Evolutionary conservation across 2,888 invertebrate genomes (phyloP).

Genomic region (Drosophila kokeensis): DNA sequence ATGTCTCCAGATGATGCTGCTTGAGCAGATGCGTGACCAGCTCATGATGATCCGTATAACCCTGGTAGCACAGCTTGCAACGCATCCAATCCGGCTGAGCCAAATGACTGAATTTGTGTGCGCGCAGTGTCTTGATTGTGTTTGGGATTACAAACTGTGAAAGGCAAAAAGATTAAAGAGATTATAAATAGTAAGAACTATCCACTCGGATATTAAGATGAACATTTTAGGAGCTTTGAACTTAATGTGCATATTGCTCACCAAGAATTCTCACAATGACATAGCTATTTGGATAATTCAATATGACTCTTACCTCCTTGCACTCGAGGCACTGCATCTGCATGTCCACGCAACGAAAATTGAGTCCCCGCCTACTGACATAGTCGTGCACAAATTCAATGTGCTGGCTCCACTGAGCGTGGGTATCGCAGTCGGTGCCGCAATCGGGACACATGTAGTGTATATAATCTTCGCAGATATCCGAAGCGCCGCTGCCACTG

Average conservation of each 20-base stretch:
- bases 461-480: slow-evolving; percentile 79
- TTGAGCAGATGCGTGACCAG: slow-evolving; percentile 71
- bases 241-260: neutral
- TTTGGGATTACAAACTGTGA: slow-evolving; percentile 69
- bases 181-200: neutral
- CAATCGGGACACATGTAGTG: slow-evolving; percentile 81
- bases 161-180: neutral
- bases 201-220: neutral
- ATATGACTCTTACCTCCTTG: slow-evolving; percentile 59
- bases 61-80: slow-evolving; percentile 78
- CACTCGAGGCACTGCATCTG: slow-evolving; percentile 80
- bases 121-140: slow-evolving; percentile 70
- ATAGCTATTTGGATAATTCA: neutral
- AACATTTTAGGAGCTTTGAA: neutral
- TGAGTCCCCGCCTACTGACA: slow-evolving; percentile 74
- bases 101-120: slow-evolving; percentile 80
- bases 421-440: slow-evolving; percentile 76
- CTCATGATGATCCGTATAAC: slow-evolving; percentile 66
- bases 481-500: slow-evolving; percentile 25
- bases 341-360: slow-evolving; percentile 75
- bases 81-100: slow-evolving; percentile 79
- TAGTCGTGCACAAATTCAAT: slow-evolving; percentile 81
- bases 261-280: neutral
- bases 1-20: slow-evolving; percentile 68
- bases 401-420: slow-evolving; percentile 80